These are phyloP conservation scores for Metacarcinus magister DNA, from an alignment of 2,888 invertebrate genomes.

Conservation along the genomic window DNA sequence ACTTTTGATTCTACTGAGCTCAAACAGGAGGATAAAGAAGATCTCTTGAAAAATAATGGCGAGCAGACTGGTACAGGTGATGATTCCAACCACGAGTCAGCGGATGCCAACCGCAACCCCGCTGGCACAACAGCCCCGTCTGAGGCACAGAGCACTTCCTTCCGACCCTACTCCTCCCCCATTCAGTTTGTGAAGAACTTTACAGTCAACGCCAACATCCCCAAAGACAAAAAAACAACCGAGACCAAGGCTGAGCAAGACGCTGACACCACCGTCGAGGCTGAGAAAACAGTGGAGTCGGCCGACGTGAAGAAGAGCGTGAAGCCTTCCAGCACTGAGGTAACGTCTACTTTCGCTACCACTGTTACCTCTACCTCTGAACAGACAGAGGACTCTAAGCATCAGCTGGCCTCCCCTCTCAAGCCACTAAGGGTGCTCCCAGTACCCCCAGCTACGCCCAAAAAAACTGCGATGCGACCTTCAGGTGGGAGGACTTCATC, in stretches of 20 bases:
- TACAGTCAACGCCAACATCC: conserved; percentile 52
- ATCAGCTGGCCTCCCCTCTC: background rate
- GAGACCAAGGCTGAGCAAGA: background rate
- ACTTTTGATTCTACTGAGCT: conserved; percentile 50
- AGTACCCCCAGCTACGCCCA: background rate
- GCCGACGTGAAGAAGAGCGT: conserved; percentile 47
- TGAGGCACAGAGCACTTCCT: conserved; percentile 6
- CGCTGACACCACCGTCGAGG: background rate
- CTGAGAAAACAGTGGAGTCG: background rate
- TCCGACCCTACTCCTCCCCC: conserved; percentile 61
- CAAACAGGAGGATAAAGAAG: conserved; percentile 44
- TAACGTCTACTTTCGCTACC: conserved; percentile 53
- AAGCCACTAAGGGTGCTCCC: background rate
- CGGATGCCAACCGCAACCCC: background rate
- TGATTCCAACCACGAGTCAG: background rate
- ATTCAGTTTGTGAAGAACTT: conserved; percentile 73
- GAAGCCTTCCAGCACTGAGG: conserved; percentile 62
- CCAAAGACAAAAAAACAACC: background rate
- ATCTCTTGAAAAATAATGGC: background rate
- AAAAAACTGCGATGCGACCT: background rate
- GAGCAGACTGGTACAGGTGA: conserved; percentile 5
- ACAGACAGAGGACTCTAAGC: conserved; percentile 56
- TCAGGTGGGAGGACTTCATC: background rate
- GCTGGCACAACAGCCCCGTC: background rate
- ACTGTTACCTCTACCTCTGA: conserved; percentile 61